A percentile compares a stretch with the other conserved stretches of the same genome.
phyloP scores from a whole-genome alignment of 2,797 vertebrate species.

The Silurus lanzhouensis region DNA sequence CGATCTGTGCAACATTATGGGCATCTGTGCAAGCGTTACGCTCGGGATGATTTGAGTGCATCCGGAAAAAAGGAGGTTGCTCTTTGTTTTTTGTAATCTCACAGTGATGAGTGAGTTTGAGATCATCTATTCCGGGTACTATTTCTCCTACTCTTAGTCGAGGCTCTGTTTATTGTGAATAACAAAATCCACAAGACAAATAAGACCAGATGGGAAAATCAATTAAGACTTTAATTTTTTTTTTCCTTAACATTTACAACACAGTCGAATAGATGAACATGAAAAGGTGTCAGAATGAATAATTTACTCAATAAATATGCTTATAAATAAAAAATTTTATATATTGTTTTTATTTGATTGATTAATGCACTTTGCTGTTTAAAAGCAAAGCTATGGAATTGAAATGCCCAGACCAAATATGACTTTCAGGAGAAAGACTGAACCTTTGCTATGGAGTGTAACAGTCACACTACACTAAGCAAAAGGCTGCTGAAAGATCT shows the following conservation, averaged over 20 bases:
- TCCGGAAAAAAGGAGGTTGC: background rate
- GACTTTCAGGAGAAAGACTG: background rate
- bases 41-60: background rate
- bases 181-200: constrained; percentile 41
- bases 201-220: constrained; percentile 55
- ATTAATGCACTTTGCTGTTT: constrained; percentile 11
- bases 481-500: constrained; percentile 13
- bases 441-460: background rate
- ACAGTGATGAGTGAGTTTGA: background rate
- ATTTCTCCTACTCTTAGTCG: background rate
- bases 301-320: constrained; percentile 60
- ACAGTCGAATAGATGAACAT: constrained; percentile 43
- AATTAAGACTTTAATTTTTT: constrained; percentile 63
- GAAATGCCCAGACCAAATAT: background rate
- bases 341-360: constrained; percentile 20
- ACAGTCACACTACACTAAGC: constrained; percentile 22
- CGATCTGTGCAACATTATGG: background rate
- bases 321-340: constrained; percentile 37
- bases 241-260: constrained; percentile 50
- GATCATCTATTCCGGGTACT: background rate
- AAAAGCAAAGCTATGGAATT: constrained; percentile 23
- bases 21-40: background rate
- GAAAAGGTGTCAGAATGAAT: constrained; percentile 50
- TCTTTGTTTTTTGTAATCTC: background rate
- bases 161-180: constrained; percentile 13